Evolutionary conservation across 2,888 invertebrate species (phyloP), one percentile per base, ranked within the genome.

Genomic region (Girardia tigrina): DNA sequence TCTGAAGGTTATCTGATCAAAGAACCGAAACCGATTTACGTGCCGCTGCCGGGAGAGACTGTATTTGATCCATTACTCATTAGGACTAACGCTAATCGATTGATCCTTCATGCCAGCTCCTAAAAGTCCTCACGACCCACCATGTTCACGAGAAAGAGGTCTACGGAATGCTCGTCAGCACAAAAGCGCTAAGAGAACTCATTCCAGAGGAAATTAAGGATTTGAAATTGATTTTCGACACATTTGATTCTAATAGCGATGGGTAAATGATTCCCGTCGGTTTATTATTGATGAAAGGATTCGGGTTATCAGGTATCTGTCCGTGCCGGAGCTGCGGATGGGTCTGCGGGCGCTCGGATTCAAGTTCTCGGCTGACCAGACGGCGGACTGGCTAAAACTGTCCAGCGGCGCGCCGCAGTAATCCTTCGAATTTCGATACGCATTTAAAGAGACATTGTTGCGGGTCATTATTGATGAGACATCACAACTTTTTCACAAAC

Each of bases 131-230:
- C 71, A 83, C 80, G 6, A 80, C 81, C 2, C 80, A 82, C 76
- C 80, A 81, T 42, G 83, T 82, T 4, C 80, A 82, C 73, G 81
- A 82, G 77, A 82, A 81, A 77, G 83, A 84, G 74, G 78, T 84
- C 1, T 81, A 82, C 79, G 82, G 82, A 20, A 79, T 82, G 26
- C 81, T 81, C 78, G 81, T 84, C 4, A 80, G 82, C 0, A 79
- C 79, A 8, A 79, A 80, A 77, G 81, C 82, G n/a, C 78, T 84
- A 2, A 80, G 82, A 56, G 79, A 82, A 74, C 78, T 84, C 1
- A 83, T 82, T n/a, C 81, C 84, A 28, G 81, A 82, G 72, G 84
- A 84, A 79, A 81, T 84, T 26, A 78, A 81, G 75, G 84, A 84
- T 78, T 79, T 84, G 4, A 78, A 80, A 74, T 78, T 81, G 26